Base-by-base conservation (phyloP, 2,797 vertebrate genomes). In the Gallirallus australis region DNA sequence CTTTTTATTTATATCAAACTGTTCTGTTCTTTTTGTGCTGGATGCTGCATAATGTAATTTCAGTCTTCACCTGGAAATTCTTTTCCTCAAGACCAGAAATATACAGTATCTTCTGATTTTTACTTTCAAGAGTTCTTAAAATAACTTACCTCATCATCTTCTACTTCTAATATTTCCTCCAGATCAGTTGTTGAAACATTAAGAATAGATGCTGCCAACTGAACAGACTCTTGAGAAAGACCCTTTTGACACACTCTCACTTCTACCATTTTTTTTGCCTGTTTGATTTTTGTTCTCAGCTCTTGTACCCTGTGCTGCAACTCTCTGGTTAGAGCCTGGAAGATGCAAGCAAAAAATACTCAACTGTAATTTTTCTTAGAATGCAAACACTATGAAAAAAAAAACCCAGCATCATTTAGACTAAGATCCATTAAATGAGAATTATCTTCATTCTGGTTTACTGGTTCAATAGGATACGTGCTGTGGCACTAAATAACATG, bases 201-300 rank as follows among this genome's bases (percentile, higher is more conserved):
- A 97, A 99, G 98, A 93, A 99, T 99, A 95, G 99, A 99, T 1
- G 99, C 99, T 95, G 99, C 99, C 83, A 99, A 97, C 96, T 98
- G 98, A 96, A 99, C 98, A 63, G 98, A 99, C 93, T 98, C 97
- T 97, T 98, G 98, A 86, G 98, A 98, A 96, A 98, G 97, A 85
- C 96, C 39, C 56, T 96, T 97, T 94, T 93, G 92, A 61, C 66
- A 70, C 77, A 82, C 89, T 95, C 54, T 89, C 15, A n/a, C 40
- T 84, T 94, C 92, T 71, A 81, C 95, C 93, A 76, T 94, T 97
- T 97, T 98, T 95, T 96, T 98, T 97, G 98, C 97, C 93, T 95
- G 98, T 97, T 97, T 98, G 96, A 98, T 98, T 97, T 93, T 96
- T 89, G 88, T 98, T 97, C 98, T 98, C 92, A 98, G 97, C 65